Base-by-base conservation (phyloP, 2,888 invertebrate species). In the Tanypteryx hageni region DNA sequence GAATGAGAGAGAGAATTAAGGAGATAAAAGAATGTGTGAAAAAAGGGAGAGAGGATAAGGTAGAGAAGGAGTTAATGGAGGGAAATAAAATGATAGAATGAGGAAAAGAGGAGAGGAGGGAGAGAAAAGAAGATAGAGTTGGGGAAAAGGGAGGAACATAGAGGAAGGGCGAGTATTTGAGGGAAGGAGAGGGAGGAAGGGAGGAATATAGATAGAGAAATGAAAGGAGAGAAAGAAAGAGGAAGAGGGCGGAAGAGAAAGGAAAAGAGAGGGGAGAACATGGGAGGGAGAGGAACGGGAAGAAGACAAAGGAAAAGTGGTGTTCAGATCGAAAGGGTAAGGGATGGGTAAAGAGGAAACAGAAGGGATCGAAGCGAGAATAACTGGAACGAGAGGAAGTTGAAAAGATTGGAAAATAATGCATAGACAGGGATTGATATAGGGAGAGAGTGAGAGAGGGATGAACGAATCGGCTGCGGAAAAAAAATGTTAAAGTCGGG, bases 351-450 rank as follows among this genome's bases (percentile, higher is more conserved):
- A 68, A n/a, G 18, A 68, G 68, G 11, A 68, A 68, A 16, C 8
- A n/a, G 13, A 22, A n/a, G 64, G 64, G 64, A 64, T n/a, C 9
- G 64, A 64, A 68, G n/a, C 18, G 68, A 22, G 22, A 22, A 22
- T 18, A n/a, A 68, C 68, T 7, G 27, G 27, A 5, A 4, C 11
- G 76, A 11, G 22, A 27, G 76, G 11, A 22, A 27, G 76, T 18
- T 27, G 22, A 76, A 76, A 76, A 76, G 76, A 76, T 76, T 76
- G 76, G 76, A 76, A 76, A 76, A 76, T 76, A 76, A 76, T 76
- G 27, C 76, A 76, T 76, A 22, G 76, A 76, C n/a, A 76, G 76
- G 27, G 68, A 10, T 68, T 68, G 68, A 68, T 68, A 68, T 68
- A 68, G 68, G 22, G 68, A 27, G 27, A 76, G 27, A 76, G 44